A percentile compares a stretch with the other conserved stretches of the same genome.
phyloP scores from a whole-genome alignment of 2,797 vertebrate genomes.

The Hydrophis major region DNA sequence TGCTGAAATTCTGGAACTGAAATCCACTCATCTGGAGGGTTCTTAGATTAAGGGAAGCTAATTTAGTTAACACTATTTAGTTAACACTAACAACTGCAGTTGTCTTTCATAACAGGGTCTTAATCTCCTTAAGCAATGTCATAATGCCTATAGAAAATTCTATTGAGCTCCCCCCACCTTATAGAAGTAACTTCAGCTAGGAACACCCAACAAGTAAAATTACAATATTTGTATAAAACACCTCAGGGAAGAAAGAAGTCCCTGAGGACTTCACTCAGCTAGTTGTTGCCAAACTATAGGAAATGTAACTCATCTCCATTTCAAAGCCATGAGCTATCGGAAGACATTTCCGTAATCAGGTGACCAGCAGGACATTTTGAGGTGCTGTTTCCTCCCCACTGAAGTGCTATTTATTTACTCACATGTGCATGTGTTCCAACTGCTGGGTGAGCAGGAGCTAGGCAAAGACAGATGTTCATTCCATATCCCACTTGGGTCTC shows the following conservation, averaged over 20 bases:
- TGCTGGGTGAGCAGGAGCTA: neutral
- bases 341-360: neutral
- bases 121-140: neutral
- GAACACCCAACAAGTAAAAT: neutral
- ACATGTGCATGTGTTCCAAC: neutral
- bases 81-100: neutral
- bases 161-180: neutral
- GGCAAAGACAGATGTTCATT: neutral
- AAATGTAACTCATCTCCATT: neutral
- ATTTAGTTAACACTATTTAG: neutral
- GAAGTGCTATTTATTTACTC: neutral
- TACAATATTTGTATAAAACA: neutral
- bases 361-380: neutral
- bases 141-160: neutral
- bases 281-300: neutral
- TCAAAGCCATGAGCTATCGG: neutral
- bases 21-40: neutral
- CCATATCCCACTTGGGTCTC: neutral
- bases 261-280: neutral
- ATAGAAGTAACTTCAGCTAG: neutral
- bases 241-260: neutral
- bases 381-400: neutral
- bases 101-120: neutral
- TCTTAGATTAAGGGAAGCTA: neutral
- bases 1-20: neutral